Evolutionary conservation across 2,797 vertebrate genomes (phyloP).

Genomic region (Chrosomus eos): DNA sequence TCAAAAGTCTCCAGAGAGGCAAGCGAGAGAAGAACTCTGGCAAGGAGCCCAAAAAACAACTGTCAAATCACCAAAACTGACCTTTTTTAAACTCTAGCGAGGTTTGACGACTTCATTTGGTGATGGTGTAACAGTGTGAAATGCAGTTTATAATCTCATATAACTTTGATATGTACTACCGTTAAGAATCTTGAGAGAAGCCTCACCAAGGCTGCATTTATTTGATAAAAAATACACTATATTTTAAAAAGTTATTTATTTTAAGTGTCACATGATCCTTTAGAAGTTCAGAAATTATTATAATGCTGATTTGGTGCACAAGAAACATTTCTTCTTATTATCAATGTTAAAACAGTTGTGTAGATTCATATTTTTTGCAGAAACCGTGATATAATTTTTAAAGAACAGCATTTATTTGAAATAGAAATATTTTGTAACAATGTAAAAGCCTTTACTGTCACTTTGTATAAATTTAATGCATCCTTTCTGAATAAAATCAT

Average conservation of each 20-base stretch:
- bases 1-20: slow-evolving; percentile 12
- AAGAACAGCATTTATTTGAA: neutral
- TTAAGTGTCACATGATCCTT: neutral
- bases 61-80: slow-evolving; percentile 5
- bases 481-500: neutral
- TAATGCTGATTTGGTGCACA: neutral
- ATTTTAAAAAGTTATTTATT: neutral
- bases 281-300: neutral
- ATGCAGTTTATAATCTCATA: neutral
- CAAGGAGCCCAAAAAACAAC: neutral
- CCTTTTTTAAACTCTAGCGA: slow-evolving; percentile 27
- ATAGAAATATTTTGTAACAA: neutral
- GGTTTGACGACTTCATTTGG: neutral
- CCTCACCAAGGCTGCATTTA: neutral
- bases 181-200: neutral
- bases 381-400: neutral
- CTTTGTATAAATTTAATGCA: neutral
- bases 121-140: neutral
- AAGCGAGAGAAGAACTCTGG: slow-evolving; percentile 20
- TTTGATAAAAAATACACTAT: neutral
- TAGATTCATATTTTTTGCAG: neutral
- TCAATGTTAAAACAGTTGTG: neutral
- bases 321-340: neutral
- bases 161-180: neutral
- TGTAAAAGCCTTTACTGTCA: neutral